Conservation (phyloP, 2,113 vertebrate genomes). For the Petaurus breviceps region DNA sequence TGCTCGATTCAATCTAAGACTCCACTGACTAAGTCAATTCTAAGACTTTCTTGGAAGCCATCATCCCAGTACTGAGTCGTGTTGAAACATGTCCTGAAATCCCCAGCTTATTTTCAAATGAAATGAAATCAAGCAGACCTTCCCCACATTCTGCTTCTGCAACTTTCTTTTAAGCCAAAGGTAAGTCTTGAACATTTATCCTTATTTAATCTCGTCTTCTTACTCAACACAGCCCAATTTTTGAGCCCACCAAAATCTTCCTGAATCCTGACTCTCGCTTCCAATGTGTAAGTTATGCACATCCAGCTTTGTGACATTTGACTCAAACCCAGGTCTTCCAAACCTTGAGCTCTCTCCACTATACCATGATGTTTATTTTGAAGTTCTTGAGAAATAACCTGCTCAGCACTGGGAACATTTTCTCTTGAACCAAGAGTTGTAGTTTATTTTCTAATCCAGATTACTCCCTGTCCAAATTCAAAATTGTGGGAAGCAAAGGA, state of each 20-base stretch:
- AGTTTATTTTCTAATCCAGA: background rate
- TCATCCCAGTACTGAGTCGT: background rate
- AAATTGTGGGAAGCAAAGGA: background rate
- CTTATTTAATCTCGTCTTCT: background rate
- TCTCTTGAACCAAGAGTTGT: background rate
- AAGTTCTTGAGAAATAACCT: background rate
- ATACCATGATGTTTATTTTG: background rate
- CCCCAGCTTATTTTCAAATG: background rate
- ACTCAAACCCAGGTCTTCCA: background rate
- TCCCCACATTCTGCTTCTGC: background rate
- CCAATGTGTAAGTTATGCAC: background rate
- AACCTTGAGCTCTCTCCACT: background rate
- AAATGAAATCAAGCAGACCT: background rate
- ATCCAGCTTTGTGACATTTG: too few species aligned
- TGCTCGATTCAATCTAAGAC: background rate
- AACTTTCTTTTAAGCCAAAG: background rate
- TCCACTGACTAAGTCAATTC: background rate
- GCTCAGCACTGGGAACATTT: background rate
- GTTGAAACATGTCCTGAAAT: background rate
- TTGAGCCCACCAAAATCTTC: background rate
- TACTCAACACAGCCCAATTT: background rate
- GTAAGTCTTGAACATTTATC: background rate
- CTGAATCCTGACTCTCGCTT: background rate
- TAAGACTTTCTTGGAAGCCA: background rate
- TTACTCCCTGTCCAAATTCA: background rate